Evolutionary conservation across 2,113 vertebrate genomes (phyloP).

Genomic region (Oncorhynchus gorbuscha): DNA sequence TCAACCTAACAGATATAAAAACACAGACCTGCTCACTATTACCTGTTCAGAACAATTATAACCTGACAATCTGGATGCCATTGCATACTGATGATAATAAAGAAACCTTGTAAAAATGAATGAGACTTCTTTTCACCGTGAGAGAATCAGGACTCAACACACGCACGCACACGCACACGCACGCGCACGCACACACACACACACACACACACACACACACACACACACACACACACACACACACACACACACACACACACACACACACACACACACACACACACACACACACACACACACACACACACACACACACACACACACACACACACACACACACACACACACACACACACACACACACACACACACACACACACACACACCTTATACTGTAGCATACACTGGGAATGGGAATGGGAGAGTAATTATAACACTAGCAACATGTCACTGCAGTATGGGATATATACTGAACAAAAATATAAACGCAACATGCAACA

Average conservation of each 20-base stretch:
- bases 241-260: not conserved
- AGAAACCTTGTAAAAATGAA: constrained; percentile 35
- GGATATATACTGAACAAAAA: too few species aligned
- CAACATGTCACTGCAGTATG: too few species aligned
- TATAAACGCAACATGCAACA: too few species aligned
- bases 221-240: too few species aligned
- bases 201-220: too few species aligned
- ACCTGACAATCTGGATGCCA: constrained; percentile 35
- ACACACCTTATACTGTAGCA: too few species aligned
- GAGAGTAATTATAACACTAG: too few species aligned
- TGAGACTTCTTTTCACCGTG: constrained; percentile 15
- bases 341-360: not conserved
- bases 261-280: not conserved
- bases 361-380: not conserved
- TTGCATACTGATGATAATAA: constrained; percentile 50
- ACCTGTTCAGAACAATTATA: constrained; percentile 26
- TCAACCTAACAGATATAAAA: constrained; percentile 9
- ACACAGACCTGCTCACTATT: constrained; percentile 20
- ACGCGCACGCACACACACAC: too few species aligned
- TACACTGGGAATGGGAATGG: too few species aligned
- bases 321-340: not conserved
- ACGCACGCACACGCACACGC: not conserved
- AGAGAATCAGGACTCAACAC: not conserved
- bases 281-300: not conserved
- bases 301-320: not conserved